These are phyloP conservation scores for Pseudomyrmex cubaensis DNA, from an alignment of 1,140 invertebrate genomes.

Conservation along the genomic window DNA sequence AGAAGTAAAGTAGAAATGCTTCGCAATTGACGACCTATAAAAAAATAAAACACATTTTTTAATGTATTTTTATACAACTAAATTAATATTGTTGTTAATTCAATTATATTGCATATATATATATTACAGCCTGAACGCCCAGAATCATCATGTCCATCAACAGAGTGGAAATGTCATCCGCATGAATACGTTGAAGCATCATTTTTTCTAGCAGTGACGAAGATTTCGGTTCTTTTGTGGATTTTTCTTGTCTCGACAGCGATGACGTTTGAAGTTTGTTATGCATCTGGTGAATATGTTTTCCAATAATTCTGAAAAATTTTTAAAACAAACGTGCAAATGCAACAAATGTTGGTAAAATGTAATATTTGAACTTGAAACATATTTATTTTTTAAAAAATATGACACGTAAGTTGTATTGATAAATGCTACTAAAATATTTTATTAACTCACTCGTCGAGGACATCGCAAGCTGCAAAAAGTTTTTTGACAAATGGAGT, in stretches of 20 bases:
- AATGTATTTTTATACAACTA: neutral
- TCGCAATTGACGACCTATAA: conserved; percentile 85
- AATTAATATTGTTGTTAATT: neutral
- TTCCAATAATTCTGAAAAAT: conserved; percentile 80
- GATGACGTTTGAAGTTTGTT: conserved; percentile 67
- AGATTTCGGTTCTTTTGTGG: conserved; percentile 39
- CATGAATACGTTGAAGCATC: conserved; percentile 85
- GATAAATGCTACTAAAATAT: neutral
- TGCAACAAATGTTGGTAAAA: neutral
- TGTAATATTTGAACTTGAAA: neutral
- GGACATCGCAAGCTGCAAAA: conserved; percentile 86
- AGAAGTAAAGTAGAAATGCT: conserved; percentile 87
- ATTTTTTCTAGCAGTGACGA: conserved; percentile 84
- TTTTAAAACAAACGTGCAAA: neutral
- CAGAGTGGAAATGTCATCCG: conserved; percentile 87
- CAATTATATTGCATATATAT: neutral
- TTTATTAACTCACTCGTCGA: conserved; percentile 84
- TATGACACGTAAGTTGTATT: neutral
- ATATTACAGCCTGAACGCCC: conserved; percentile 86
- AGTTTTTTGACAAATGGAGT: conserved; percentile 87
- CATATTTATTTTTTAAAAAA: neutral
- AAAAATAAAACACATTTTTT: neutral
- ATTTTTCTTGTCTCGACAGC: conserved; percentile 16
- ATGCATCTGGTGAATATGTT: conserved; percentile 79
- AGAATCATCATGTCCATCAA: conserved; percentile 88